Conservation (phyloP, 2,888 invertebrate species). For the Lasioglossum oenotherae region DNA sequence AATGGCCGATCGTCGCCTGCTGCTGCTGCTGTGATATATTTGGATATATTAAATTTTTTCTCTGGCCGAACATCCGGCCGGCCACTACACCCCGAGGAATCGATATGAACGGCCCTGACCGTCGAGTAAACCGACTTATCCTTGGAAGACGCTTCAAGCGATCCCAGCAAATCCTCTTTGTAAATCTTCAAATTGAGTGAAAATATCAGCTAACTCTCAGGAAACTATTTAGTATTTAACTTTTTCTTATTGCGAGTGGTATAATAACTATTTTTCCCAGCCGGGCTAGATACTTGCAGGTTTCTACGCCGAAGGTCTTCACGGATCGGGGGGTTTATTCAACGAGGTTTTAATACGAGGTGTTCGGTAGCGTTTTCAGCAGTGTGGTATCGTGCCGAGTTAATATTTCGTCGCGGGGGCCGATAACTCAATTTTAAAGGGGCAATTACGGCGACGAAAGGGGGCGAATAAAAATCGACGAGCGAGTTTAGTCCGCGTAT, state of each 20-base stretch:
- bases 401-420: slow-evolving; percentile 10
- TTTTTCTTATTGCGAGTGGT: neutral
- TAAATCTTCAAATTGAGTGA: neutral
- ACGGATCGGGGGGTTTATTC: neutral
- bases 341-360: neutral
- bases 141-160: neutral
- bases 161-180: slow-evolving; percentile 2
- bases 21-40: slow-evolving; percentile 83
- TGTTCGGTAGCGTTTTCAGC: neutral
- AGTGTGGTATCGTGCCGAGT: neutral
- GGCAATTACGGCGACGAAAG: slow-evolving; percentile 14
- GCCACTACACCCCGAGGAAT: slow-evolving; percentile 50
- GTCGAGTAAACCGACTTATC: slow-evolving; percentile 5
- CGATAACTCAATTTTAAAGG: slow-evolving; percentile 25
- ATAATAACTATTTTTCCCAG: neutral
- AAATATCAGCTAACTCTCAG: neutral
- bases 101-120: slow-evolving; percentile 49
- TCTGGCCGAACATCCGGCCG: slow-evolving; percentile 55
- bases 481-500: slow-evolving; percentile 49
- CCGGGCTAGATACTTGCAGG: neutral
- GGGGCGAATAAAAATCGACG: slow-evolving; percentile 45
- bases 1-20: slow-evolving; percentile 83
- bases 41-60: slow-evolving; percentile 84
- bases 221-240: neutral
- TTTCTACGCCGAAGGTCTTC: neutral